Base-by-base conservation (phyloP, 1,140 invertebrate genomes). In the Lerema accius region DNA sequence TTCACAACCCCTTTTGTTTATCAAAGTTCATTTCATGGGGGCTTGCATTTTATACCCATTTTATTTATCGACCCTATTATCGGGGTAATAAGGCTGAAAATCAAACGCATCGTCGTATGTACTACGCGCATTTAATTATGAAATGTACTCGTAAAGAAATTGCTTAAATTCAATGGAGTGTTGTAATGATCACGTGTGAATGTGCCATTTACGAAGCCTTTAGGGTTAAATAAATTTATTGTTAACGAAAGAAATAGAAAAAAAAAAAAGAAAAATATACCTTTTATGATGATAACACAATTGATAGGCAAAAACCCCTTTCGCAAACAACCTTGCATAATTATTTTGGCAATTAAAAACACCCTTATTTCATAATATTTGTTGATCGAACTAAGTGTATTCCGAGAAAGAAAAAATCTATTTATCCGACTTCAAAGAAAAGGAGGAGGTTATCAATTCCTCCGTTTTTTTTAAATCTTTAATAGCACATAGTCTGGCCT, bases 1-100 rank as follows among this genome's bases (percentile, higher is more conserved):
- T 32, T 58, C 55, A 58, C 26, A 42, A 43, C 53, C 55, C 55
- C 23, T 58, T 56, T 37, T 58, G 55, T 58, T 58, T 58, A 58
- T 32, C 13, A 7, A 13, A 26, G n/a, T 53, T 17, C 11, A 14
- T 55, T 37, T 13, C 40, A 58, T 45, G 53, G 42, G 42, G 28
- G 42, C 13, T 32, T 7, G 35, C 35, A 37, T 37, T 37, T 9
- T 4, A 32, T 3, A 2, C n/a, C 26, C 4, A 51, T 39, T 37
- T 51, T 35, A n/a, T 37, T 11, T 15, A 10, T n/a, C 10, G 32
- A 35, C 46, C 26, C 15, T 49, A 49, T 32, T 49, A 35, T 7
- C 0, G 1, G 13, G 0, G 3, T 9, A 0, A 15, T 45, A 32
- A 15, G 40, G 40, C 16, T 13, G 23, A 16, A 10, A 55, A 42